Conservation (phyloP, 2,113 vertebrate species). For the Nerophis lumbriciformis region DNA sequence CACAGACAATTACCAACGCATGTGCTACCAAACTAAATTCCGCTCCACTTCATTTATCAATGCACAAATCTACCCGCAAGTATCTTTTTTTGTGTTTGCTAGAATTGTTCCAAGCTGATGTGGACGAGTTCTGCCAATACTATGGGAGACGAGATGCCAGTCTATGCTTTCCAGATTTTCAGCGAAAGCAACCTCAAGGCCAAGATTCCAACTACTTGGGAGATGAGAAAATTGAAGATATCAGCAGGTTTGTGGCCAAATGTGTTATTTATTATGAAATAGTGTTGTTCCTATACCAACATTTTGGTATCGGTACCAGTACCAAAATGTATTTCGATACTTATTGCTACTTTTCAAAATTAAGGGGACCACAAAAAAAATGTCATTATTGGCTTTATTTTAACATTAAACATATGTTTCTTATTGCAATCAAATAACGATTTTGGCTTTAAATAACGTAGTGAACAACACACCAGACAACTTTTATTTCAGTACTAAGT, state of each 20-base stretch:
- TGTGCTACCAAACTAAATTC: background rate
- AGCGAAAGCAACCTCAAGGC: constrained; percentile 86
- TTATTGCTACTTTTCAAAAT: too few species aligned
- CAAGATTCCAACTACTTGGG: constrained; percentile 96
- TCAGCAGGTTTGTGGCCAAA: constrained; percentile 88
- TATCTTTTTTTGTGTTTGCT: constrained; percentile 60
- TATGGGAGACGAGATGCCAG: constrained; percentile 85
- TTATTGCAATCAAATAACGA: too few species aligned
- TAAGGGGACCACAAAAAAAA: too few species aligned
- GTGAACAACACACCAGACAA: too few species aligned
- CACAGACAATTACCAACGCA: background rate
- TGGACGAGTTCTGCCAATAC: constrained; percentile 96
- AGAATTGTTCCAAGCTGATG: constrained; percentile 95
- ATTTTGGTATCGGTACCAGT: too few species aligned
- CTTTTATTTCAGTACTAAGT: too few species aligned
- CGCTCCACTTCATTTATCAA: background rate
- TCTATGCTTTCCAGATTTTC: constrained; percentile 96
- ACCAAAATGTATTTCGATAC: too few species aligned
- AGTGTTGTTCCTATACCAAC: background rate
- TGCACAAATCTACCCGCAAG: background rate
- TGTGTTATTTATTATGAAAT: constrained; percentile 52
- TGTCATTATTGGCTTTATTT: too few species aligned
- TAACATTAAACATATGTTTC: too few species aligned
- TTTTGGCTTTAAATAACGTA: too few species aligned
- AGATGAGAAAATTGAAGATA: constrained; percentile 89